Base-by-base conservation (phyloP, 2,888 invertebrate genomes). In the Ophioninae sp. region DNA sequence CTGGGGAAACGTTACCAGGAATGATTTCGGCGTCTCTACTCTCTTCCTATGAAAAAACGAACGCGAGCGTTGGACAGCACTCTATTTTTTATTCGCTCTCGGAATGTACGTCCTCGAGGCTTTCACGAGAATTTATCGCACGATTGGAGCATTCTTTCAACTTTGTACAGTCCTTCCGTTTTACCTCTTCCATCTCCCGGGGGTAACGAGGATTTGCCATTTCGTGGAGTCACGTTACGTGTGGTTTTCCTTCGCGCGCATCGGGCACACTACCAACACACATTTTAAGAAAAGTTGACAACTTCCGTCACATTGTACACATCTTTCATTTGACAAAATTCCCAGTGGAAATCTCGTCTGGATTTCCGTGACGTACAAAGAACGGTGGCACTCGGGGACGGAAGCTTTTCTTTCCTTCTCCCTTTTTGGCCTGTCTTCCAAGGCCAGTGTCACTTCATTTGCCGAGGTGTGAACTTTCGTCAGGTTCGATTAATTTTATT, bases 81-180 rank as follows among this genome's bases (percentile, higher is more conserved):
- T 57, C 23, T 20, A 67, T 59, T 75, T 82, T 72, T 79, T 67
- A 73, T 69, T 83, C 61, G 56, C 61, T 73, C 67, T 67, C 82
- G 59, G 80, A 81, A 69, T 75, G 76, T 74, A 30, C 10, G 75
- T 41, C 69, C 79, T 69, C 76, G 56, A 20, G 73, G 65, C 72
- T 69, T 56, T 39, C 44, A 62, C 41, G 57, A 21, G 59, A 79
- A 85, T 81, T 82, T 82, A 85, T 79, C 73, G 74, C 75, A 56
- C 68, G 67, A 74, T 57, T 23, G 74, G 57, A 74, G 64, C 74
- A 76, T 78, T 77, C 77, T 81, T 72, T 61, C 39, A 30, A 30
- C n/a, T 65, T 37, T 68, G 21, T 50, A 3, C 50, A 50, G 13
- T 50, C 3, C 17, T 50, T 50, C 50, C 64, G 69, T 75, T 70